Evolutionary conservation across 2,888 invertebrate species (phyloP).

Genomic region (Drosophila sordidula): DNA sequence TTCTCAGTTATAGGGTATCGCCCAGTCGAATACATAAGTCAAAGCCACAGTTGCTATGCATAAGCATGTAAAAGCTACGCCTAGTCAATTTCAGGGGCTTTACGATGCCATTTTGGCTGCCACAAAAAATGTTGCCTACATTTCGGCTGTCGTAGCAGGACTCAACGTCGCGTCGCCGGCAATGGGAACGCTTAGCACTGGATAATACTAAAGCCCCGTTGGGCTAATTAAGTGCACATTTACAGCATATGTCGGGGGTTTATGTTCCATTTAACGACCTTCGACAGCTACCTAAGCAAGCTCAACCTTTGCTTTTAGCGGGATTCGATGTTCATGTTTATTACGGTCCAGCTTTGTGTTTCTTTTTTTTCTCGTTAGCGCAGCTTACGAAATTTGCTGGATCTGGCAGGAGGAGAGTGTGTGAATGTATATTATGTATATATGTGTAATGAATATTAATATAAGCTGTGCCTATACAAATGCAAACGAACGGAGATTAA

Average conservation of each 20-base stretch:
- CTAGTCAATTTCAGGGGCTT: constrained; percentile 31
- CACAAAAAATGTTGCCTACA: constrained; percentile 53
- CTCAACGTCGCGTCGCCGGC: not conserved
- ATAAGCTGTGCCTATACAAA: constrained; percentile 21
- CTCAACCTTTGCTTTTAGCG: constrained; percentile 22
- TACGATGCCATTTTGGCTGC: constrained; percentile 36
- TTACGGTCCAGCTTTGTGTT: constrained; percentile 23
- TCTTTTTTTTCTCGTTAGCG: constrained; percentile 6
- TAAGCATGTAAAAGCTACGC: constrained; percentile 15
- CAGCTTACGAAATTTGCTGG: constrained; percentile 27
- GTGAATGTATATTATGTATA: no score
- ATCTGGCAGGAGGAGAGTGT: no score
- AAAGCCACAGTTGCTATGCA: not conserved
- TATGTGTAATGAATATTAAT: constrained; percentile 58
- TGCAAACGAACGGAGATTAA: constrained; percentile 31
- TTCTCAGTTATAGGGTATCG: constrained; percentile 3
- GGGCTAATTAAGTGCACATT: constrained; percentile 63
- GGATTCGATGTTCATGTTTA: constrained; percentile 31
- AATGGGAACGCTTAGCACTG: constrained; percentile 28
- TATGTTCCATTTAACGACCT: constrained; percentile 51
- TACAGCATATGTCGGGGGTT: constrained; percentile 46
- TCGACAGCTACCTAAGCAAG: constrained; percentile 31
- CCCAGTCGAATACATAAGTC: not conserved
- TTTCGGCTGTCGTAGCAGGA: constrained; percentile 20
- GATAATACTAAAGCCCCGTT: constrained; percentile 36